Evolutionary conservation across 2,113 vertebrate genomes (phyloP).

Genomic region (Hymenochirus boettgeri): DNA sequence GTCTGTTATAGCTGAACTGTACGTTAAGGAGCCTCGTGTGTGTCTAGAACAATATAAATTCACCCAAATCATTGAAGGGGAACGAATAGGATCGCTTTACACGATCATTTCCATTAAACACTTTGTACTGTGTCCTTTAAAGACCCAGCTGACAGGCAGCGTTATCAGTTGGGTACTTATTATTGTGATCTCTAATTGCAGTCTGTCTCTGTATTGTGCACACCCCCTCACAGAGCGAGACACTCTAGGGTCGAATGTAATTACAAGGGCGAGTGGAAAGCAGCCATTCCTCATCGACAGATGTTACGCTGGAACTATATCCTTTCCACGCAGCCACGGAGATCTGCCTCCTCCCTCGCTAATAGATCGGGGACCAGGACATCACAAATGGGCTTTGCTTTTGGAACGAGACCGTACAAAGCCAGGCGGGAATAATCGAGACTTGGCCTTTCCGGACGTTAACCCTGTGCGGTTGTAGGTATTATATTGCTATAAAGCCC

Average conservation of each 20-base stretch:
- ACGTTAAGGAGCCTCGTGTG: too few species aligned
- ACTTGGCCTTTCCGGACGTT: too few species aligned
- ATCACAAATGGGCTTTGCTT: neutral
- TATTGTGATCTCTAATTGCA: neutral
- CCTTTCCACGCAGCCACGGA: neutral
- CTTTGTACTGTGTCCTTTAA: too few species aligned
- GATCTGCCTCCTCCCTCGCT: neutral
- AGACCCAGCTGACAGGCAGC: neutral
- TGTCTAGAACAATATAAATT: too few species aligned
- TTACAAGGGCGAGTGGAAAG: neutral
- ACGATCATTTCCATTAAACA: too few species aligned
- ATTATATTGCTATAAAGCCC: too few species aligned
- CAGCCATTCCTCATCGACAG: slow-evolving; percentile 1
- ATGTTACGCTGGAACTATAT: slow-evolving; percentile 20
- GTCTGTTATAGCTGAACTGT: too few species aligned
- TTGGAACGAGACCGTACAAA: neutral
- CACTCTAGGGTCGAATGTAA: neutral
- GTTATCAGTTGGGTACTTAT: neutral
- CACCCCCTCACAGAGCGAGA: too few species aligned
- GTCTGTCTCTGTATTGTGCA: neutral
- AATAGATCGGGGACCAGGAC: neutral
- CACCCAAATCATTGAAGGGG: too few species aligned
- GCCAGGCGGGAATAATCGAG: neutral
- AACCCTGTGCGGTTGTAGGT: too few species aligned
- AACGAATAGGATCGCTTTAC: too few species aligned